A percentile compares a stretch with the other conserved stretches of the same genome.
These are phyloP conservation scores for Camptogramma bilineatum DNA, from an alignment of 2,888 invertebrate genomes.

Conservation along the genomic window DNA sequence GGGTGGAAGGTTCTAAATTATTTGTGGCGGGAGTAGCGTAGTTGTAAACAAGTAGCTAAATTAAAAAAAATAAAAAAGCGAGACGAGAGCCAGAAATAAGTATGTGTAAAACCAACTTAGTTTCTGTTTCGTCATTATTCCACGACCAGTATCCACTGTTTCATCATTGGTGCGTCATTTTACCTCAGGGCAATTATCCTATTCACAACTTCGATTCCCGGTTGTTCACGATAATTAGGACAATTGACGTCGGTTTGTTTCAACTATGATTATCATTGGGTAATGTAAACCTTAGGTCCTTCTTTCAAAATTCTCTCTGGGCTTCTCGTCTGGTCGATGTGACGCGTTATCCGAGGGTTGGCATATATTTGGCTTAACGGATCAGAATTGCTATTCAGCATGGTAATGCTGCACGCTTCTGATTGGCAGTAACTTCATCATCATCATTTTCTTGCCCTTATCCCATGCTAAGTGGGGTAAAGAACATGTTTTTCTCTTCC, in stretches of 20 bases:
- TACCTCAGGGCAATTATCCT: conserved; percentile 39
- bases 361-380: too few relatives aligned
- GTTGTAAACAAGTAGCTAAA: too few relatives aligned
- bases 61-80: too few relatives aligned
- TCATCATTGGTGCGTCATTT: conserved; percentile 14
- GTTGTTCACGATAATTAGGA: conserved; percentile 51
- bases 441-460: too few relatives aligned
- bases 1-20: neutral
- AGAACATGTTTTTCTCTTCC: too few relatives aligned
- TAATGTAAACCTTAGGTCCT: neutral
- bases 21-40: neutral
- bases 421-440: too few relatives aligned
- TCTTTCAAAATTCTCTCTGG: neutral
- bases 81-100: too few relatives aligned
- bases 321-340: too few relatives aligned
- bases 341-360: too few relatives aligned
- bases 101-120: neutral
- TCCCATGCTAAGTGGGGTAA: too few relatives aligned
- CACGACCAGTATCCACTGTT: neutral
- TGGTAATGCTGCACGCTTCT: too few relatives aligned
- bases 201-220: conserved; percentile 48
- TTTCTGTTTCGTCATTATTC: neutral
- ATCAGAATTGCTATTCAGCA: too few relatives aligned
- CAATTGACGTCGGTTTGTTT: conserved; percentile 62
- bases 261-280: conserved; percentile 45